These are phyloP conservation scores for Burhinus bistriatus DNA, from an alignment of 2,113 vertebrate genomes.

Conservation along the genomic window DNA sequence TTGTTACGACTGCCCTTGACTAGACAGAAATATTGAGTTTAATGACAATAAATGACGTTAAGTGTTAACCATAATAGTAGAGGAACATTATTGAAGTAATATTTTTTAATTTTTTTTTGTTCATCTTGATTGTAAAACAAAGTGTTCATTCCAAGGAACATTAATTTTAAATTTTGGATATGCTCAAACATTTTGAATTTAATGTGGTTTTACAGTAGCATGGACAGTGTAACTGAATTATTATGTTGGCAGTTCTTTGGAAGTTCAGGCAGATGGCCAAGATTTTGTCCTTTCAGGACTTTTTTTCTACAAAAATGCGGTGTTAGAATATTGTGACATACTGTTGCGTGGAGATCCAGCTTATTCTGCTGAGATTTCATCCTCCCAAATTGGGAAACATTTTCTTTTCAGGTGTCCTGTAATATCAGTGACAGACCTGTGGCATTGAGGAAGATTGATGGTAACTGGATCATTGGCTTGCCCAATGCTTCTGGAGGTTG, in stretches of 20 bases:
- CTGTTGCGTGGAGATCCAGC: neutral
- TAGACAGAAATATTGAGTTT: slow-evolving; percentile 46
- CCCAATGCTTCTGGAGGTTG: neutral
- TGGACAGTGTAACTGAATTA: neutral
- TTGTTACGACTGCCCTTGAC: slow-evolving; percentile 31
- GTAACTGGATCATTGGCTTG: neutral
- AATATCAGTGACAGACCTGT: neutral
- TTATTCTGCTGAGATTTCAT: neutral
- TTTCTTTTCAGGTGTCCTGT: neutral
- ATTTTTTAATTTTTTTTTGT: neutral
- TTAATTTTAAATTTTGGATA: slow-evolving; percentile 45
- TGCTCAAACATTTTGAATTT: neutral
- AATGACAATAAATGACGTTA: slow-evolving; percentile 61
- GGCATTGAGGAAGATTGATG: neutral
- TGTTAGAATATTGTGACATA: neutral
- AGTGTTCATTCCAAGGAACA: neutral
- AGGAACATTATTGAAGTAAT: neutral
- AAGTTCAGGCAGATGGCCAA: neutral
- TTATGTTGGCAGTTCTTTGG: slow-evolving; percentile 5
- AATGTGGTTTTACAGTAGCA: slow-evolving; percentile 45
- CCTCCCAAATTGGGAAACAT: neutral
- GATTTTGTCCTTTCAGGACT: slow-evolving; percentile 21
- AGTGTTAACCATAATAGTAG: slow-evolving; percentile 38
- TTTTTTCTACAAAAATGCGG: neutral
- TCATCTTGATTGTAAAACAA: neutral